Evolutionary conservation across 1,140 invertebrate species (phyloP).

Genomic region (Mactra quadrangularis): DNA sequence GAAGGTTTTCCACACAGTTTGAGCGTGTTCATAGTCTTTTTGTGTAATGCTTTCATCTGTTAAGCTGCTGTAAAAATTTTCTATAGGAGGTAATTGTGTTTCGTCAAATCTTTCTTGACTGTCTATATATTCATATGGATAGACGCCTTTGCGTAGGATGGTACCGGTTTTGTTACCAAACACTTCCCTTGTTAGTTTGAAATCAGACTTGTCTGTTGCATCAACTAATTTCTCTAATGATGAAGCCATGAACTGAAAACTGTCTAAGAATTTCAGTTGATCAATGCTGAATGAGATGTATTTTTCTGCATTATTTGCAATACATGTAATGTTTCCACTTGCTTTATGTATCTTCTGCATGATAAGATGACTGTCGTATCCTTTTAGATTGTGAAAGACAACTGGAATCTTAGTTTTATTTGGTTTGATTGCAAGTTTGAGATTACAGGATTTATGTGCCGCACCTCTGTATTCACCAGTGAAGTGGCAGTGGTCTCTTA

Average conservation of each 20-base stretch:
- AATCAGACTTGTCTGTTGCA: neutral
- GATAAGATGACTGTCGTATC: constrained; percentile 41
- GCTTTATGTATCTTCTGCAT: neutral
- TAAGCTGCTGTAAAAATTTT: constrained; percentile 67
- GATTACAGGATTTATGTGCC: too few relatives aligned
- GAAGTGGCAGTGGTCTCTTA: constrained; percentile 57
- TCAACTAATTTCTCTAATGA: constrained; percentile 9
- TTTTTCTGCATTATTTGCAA: constrained; percentile 2
- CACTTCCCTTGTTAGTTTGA: neutral
- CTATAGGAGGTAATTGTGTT: constrained; percentile 66
- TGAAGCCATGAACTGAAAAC: neutral
- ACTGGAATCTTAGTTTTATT: constrained; percentile 17
- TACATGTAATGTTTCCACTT: neutral
- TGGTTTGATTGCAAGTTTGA: constrained; percentile 31
- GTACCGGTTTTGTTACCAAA: constrained; percentile 28
- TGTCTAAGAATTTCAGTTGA: constrained; percentile 14
- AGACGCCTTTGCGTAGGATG: constrained; percentile 71
- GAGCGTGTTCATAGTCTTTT: too few relatives aligned
- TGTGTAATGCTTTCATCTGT: constrained; percentile 32
- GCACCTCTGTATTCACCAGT: constrained; percentile 55
- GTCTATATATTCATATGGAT: constrained; percentile 77
- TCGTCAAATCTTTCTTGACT: constrained; percentile 69
- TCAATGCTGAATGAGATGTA: too few relatives aligned
- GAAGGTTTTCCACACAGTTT: constrained; percentile 72
- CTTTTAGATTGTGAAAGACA: constrained; percentile 45